These are phyloP conservation scores for Enteromius trimaculatus DNA, from an alignment of 2,797 vertebrate species.

Conservation along the genomic window DNA sequence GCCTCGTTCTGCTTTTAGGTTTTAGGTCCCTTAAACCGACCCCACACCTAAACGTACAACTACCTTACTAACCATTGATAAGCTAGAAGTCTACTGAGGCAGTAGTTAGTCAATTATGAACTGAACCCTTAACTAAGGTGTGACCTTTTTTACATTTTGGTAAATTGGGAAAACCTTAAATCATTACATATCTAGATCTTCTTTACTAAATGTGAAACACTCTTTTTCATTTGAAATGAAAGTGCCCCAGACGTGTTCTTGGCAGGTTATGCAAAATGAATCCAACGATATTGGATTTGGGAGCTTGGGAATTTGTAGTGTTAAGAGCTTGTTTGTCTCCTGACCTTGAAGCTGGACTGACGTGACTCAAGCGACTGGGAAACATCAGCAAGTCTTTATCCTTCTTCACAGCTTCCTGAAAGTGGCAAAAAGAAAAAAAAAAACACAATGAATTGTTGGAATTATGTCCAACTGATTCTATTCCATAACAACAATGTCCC, in stretches of 20 bases:
- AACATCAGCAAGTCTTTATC: constrained; percentile 82
- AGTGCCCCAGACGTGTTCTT: background rate
- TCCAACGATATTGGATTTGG: background rate
- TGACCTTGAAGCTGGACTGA: constrained; percentile 81
- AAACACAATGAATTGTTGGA: background rate
- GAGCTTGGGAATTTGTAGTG: background rate
- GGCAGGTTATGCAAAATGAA: background rate
- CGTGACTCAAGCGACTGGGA: constrained; percentile 80
- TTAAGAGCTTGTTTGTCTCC: constrained; percentile 49
- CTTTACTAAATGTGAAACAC: background rate
- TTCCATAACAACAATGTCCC: background rate
- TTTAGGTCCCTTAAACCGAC: no score
- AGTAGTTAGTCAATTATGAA: no score
- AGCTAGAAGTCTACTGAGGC: no score
- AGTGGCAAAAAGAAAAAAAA: constrained; percentile 57
- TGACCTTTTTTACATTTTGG: no score
- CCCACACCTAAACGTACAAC: no score
- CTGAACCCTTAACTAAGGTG: no score
- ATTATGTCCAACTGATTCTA: background rate
- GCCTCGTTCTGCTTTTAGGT: no score
- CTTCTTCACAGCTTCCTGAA: constrained; percentile 84
- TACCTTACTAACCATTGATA: no score
- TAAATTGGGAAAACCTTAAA: no score
- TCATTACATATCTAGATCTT: no score
- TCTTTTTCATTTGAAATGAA: background rate